These are phyloP conservation scores for Halictus ligatus DNA, from an alignment of 2,888 invertebrate species.

Conservation along the genomic window DNA sequence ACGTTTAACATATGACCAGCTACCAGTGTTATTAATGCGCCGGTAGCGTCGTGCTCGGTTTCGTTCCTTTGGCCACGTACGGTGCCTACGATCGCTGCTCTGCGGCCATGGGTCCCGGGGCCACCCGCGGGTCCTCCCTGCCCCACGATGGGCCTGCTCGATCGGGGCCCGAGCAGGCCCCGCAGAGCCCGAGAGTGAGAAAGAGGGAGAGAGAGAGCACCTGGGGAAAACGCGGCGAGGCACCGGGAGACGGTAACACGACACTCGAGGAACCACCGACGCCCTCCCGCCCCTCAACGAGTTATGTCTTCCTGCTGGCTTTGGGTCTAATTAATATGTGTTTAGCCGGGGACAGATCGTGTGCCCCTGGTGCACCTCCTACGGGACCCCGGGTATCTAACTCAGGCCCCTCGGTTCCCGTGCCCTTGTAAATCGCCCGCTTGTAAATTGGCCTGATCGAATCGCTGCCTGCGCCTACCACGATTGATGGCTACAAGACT, in stretches of 20 bases:
- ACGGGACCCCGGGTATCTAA: background rate
- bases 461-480: background rate
- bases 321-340: conserved; percentile 80
- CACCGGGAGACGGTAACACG: conserved; percentile 74
- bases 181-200: background rate
- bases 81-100: conserved; percentile 64
- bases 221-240: conserved; percentile 40
- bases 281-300: conserved; percentile 68
- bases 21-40: conserved; percentile 84
- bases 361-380: background rate
- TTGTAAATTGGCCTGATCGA: conserved; percentile 25
- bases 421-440: conserved; percentile 10
- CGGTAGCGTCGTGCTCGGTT: conserved; percentile 80
- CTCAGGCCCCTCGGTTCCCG: background rate
- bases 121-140: conserved; percentile 78
- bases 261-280: conserved; percentile 75
- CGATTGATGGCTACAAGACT: conserved; percentile 14
- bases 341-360: conserved; percentile 71
- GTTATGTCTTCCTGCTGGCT: conserved; percentile 78
- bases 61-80: conserved; percentile 72
- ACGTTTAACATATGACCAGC: conserved; percentile 84
- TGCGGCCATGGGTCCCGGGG: conserved; percentile 61
- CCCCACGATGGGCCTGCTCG: conserved; percentile 58
- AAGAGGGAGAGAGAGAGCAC: conserved; percentile 15
- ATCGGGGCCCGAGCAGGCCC: conserved; percentile 42